Evolutionary conservation across 2,113 vertebrate species (phyloP), one percentile per base, ranked within the genome.

Genomic region (Capreolus pygargus): DNA sequence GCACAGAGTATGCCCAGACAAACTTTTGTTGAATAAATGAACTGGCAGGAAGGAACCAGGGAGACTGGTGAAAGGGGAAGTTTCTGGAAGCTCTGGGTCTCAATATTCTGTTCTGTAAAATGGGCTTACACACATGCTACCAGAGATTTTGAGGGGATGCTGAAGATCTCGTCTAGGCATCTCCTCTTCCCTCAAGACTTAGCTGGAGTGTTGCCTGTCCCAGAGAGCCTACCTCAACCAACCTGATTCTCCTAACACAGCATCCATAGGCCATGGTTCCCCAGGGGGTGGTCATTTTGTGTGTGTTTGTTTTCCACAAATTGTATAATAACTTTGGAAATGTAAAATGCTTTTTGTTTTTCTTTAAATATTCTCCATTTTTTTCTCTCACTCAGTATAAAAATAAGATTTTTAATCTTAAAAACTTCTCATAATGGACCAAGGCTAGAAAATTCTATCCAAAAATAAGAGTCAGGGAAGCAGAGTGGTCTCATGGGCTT

Each of bases 381-480:
- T 76, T 76, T 64, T 28, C 57, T 96, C 83, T 58, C 57, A 36
- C 81, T 55, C 55, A 50, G 58, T n/a, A 78, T 79, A 83, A 90
- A 95, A 79, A 76, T 91, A 60, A 92, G 21, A 78, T 82, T 67
- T 86, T 92, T n/a, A 55, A 55, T 94, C 50, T 50, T 94, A 52
- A 91, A 89, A 86, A 86, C 36, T 39, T 93, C 54, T 86, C 28
- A 76, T 17, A 93, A 12, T 47, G 54, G 47, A 64, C 52, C 39
- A 50, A 54, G 17, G 58, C 43, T 13, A n/a, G 64, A 83, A 92
- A 87, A 52, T 74, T 90, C 43, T 19, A 76, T 30, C 5, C 25
- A 58, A 52, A 87, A 91, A 50, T 52, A 74, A 74, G 57, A 61
- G 82, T 70, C 82, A 60, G 8, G 6, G 28, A 60, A 86, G 43